phyloP scores from a whole-genome alignment of 2,797 vertebrate genomes.

The Alosa sapidissima region DNA sequence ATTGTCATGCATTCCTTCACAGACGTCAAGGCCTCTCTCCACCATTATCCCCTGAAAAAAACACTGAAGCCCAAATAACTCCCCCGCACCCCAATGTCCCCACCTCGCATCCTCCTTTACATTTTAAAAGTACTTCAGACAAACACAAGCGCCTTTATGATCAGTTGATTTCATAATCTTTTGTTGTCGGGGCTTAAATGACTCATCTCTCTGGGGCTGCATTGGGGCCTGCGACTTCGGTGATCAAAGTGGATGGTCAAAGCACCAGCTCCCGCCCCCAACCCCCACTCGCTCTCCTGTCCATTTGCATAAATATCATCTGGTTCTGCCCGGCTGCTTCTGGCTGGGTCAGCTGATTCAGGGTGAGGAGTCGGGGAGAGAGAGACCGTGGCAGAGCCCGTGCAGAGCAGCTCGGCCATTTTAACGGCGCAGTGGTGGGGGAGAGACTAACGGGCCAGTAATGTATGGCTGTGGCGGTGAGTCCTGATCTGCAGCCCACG shows the following conservation, averaged over 20 bases:
- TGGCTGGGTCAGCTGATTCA: background rate
- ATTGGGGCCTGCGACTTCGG: background rate
- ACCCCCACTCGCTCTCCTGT: background rate
- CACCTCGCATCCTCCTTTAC: background rate
- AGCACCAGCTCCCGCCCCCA: too few species aligned
- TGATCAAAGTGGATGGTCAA: background rate
- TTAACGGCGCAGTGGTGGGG: background rate
- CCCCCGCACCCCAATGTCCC: background rate
- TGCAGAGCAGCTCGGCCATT: background rate
- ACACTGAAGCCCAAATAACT: background rate
- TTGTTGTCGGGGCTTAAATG: background rate
- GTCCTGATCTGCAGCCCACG: background rate
- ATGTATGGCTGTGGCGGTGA: background rate
- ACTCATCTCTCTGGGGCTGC: background rate
- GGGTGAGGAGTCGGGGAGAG: background rate
- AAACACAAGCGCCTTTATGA: background rate
- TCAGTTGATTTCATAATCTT: slow-evolving; percentile 5
- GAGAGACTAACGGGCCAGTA: background rate
- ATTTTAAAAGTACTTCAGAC: background rate
- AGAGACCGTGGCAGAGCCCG: background rate
- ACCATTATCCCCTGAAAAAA: background rate
- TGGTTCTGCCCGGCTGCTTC: background rate
- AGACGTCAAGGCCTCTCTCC: background rate
- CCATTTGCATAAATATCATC: slow-evolving; percentile 8
- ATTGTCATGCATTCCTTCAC: background rate